Conservation (phyloP, 2,797 vertebrate species). For the Eidolon dupreanum region DNA sequence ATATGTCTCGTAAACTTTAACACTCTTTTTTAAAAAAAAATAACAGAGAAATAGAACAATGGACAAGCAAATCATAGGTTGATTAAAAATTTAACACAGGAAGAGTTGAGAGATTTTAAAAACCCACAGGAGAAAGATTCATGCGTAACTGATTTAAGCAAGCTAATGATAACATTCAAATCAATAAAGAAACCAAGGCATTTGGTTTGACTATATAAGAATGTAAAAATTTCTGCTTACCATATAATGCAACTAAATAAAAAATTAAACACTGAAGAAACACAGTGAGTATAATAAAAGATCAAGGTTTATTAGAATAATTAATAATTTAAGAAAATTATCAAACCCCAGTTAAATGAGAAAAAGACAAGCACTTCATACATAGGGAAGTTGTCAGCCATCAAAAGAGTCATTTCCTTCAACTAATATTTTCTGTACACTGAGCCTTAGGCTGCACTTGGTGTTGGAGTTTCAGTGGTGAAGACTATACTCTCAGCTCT, state of each 20-base stretch:
- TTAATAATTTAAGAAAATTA: background rate
- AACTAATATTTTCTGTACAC: background rate
- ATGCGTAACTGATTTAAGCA: background rate
- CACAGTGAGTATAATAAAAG: background rate
- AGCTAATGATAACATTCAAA: background rate
- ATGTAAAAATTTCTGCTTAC: background rate
- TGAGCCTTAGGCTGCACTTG: background rate
- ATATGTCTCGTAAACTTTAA: background rate
- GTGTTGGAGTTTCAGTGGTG: background rate
- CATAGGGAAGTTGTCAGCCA: background rate
- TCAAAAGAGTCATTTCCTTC: background rate
- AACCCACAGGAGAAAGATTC: background rate
- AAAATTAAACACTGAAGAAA: background rate
- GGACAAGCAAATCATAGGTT: background rate
- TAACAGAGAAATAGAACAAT: background rate
- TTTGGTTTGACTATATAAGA: background rate
- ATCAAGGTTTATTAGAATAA: background rate
- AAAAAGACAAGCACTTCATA: background rate
- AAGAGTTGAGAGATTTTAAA: slow-evolving; percentile 27
- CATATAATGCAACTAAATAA: background rate
- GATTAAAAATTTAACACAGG: background rate
- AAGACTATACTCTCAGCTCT: fast-evolving
- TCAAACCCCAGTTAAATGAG: background rate
- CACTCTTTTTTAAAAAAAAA: background rate
- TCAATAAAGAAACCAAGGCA: background rate